Evolutionary conservation across 53 echinoderm and acorn worm species (phyloP), one percentile per base, ranked within the genome.

Genomic region (Holothuria scabra): DNA sequence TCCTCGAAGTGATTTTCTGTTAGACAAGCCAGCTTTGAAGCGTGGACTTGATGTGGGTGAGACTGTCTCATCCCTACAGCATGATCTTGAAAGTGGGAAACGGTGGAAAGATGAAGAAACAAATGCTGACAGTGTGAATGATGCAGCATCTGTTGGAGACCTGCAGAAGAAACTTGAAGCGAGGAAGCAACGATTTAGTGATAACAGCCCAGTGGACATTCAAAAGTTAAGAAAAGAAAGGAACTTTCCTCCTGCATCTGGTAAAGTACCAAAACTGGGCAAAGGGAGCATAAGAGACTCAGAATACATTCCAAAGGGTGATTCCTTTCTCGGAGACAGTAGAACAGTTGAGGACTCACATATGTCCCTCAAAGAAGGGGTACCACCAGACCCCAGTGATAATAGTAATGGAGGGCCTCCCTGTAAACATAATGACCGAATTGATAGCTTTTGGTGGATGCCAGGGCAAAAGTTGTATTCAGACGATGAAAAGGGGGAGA

Each of bases 141-240:
- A 85, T 28, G 24, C 26, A 1, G 35, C 30, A 6, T 29, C 74
- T 60, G 91, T 88, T 84, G 90, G 87, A 35, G 95, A 95, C 65
- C 59, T 88, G 80, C 86, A 89, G 80, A 86, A 89, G 65, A 95
- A 93, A 79, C 80, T 93, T 65, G 93, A 95, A 55, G 91, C 91
- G 12, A 76, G 95, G 33, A 95, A 92, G 57, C 90, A 95, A 67
- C 81, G 95, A 58, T 95, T 95, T 80, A 90, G 90, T 76, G 90
- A 90, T 71, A 95, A 95, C 67, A 95, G 90, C 85, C 95, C 95
- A 11, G 83, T 89, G 22, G 93, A 93, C 61, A 82, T 93, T 28
- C 90, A 90, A 46, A 93, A 93, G 41, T 69, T 93, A 28, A 85
- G 88, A 44, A 85, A 90, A 80, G 88, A 93, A 66, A 90, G 90